Evolutionary conservation across 1,140 invertebrate species (phyloP).

Genomic region (Trichomalopsis sarcophagae): DNA sequence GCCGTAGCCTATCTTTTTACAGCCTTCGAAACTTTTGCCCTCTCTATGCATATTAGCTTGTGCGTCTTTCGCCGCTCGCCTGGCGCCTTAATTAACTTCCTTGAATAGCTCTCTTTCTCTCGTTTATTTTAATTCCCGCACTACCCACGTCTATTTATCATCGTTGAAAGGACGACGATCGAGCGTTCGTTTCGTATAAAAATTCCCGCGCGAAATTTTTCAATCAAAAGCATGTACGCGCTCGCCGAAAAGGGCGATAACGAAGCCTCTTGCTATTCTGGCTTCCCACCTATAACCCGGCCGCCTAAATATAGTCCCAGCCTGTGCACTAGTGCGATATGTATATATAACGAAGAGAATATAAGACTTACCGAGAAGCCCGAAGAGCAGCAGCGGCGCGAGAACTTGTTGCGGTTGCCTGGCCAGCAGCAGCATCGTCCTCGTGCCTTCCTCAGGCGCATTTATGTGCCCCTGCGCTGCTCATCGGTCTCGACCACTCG

Average conservation of each 20-base stretch:
- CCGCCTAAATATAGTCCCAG: background rate
- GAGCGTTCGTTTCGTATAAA: too few relatives aligned
- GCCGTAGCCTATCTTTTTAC: background rate
- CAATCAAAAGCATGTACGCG: background rate
- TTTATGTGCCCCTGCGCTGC: constrained; percentile 5
- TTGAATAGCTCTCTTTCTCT: background rate
- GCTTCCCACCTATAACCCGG: background rate
- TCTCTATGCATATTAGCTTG: constrained; percentile 19
- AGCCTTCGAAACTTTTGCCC: constrained; percentile 2
- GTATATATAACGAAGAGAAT: background rate
- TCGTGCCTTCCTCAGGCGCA: constrained; percentile 16
- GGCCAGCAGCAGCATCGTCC: constrained; percentile 35
- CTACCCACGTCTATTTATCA: too few relatives aligned
- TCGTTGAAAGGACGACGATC: too few relatives aligned
- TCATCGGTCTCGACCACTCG: background rate
- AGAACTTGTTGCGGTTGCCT: background rate
- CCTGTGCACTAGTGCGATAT: too few relatives aligned
- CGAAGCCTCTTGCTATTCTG: background rate
- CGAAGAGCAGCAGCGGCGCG: constrained; percentile 26
- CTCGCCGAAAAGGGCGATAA: background rate
- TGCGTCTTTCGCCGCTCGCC: background rate
- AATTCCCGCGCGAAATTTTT: too few relatives aligned
- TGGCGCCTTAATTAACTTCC: background rate
- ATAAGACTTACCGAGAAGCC: constrained; percentile 15
- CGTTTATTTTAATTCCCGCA: background rate